A percentile compares a stretch with the other conserved stretches of the same genome.
Conservation (phyloP, 2,797 vertebrate species). For the Halcyon badia region DNA sequence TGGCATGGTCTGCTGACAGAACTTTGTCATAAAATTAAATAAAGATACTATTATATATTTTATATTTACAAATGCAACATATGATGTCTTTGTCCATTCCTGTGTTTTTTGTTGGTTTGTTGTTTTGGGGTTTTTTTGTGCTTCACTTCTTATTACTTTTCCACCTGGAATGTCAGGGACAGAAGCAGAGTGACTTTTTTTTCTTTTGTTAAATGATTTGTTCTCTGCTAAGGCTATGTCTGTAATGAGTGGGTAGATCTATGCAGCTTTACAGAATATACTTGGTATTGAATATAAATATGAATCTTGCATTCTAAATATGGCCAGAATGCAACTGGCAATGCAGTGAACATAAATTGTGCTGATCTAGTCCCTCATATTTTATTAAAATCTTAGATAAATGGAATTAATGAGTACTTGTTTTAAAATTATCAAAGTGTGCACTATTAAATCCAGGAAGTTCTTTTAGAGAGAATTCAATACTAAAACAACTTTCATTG, state of each 20-base stretch:
- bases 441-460: not conserved
- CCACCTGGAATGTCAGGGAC: not conserved
- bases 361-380: not conserved
- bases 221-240: not conserved
- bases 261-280: not conserved
- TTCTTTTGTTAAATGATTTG: not conserved
- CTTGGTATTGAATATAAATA: not conserved
- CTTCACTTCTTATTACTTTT: not conserved
- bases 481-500: not conserved
- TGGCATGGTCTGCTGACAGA: rapidly evolving
- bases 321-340: not conserved
- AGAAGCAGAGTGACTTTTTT: not conserved
- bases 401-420: conserved; percentile 1
- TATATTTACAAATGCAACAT: not conserved
- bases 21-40: not conserved
- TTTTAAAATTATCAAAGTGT: conserved; percentile 17
- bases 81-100: not conserved
- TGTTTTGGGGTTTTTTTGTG: no score
- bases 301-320: not conserved
- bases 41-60: no score
- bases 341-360: not conserved
- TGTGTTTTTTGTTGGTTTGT: rapidly evolving
- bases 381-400: conserved; percentile 43
- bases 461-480: not conserved
- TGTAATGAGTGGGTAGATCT: not conserved